Percentiles rank a stretch among this genome's conserved stretches.
Evolutionary conservation across 53 echinoderm and acorn worm species (phyloP).

Genomic region (Arbacia lixula): DNA sequence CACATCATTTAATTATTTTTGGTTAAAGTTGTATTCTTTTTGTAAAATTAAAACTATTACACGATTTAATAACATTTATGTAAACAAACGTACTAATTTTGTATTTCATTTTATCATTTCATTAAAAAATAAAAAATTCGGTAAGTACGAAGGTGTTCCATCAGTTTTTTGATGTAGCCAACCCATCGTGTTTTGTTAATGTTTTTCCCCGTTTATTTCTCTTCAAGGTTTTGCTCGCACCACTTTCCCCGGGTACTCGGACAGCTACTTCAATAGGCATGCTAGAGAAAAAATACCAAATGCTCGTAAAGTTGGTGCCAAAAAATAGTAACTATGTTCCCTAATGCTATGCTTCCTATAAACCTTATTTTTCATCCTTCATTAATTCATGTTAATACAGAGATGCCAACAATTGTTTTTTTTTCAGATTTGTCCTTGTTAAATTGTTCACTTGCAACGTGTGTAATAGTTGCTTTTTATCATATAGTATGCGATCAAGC

Average conservation of each 20-base stretch:
- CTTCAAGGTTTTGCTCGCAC: too few species aligned
- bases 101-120: neutral
- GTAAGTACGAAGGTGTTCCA: too few species aligned
- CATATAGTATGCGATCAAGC: too few species aligned
- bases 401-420: too few species aligned
- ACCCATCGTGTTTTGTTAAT: too few species aligned
- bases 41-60: neutral
- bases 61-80: neutral
- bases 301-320: neutral
- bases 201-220: too few species aligned
- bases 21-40: neutral
- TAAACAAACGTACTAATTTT: neutral
- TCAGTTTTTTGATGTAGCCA: too few species aligned
- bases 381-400: too few species aligned
- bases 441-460: too few species aligned
- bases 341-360: neutral
- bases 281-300: neutral
- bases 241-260: too few species aligned
- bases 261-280: neutral
- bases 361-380: neutral
- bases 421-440: too few species aligned
- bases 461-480: too few species aligned
- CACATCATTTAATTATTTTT: neutral
- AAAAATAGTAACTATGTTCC: neutral
- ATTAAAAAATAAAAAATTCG: neutral